Percentiles rank a stretch among this genome's conserved stretches.
Evolutionary conservation across 2,888 invertebrate genomes (phyloP).

Genomic region (Xylota sylvarum): DNA sequence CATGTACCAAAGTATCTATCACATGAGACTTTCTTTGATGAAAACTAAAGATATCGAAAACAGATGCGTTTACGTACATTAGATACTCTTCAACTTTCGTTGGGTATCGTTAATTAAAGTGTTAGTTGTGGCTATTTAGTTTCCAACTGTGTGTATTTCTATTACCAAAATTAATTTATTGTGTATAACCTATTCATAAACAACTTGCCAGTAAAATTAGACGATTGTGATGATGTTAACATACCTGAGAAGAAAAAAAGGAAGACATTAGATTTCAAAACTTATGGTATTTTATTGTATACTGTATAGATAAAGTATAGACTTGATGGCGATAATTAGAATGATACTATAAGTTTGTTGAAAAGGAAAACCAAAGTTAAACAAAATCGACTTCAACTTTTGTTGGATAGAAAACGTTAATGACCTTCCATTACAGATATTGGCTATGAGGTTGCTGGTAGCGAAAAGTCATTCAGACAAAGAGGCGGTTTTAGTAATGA

Average conservation of each 20-base stretch:
- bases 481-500: not conserved
- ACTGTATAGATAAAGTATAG: conserved; percentile 36
- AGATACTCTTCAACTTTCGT: not conserved
- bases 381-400: not conserved
- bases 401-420: not conserved
- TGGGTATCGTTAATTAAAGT: conserved; percentile 37
- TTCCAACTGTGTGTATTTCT: conserved; percentile 31
- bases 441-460: not conserved
- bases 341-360: conserved; percentile 30
- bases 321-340: conserved; percentile 27
- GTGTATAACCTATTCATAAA: conserved; percentile 31
- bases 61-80: conserved; percentile 9
- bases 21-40: conserved; percentile 31
- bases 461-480: not conserved
- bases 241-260: conserved; percentile 55
- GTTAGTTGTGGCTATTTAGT: conserved; percentile 12
- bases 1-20: conserved; percentile 19
- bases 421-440: not conserved
- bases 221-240: conserved; percentile 34
- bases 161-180: conserved; percentile 46
- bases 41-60: conserved; percentile 27
- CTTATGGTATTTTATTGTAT: conserved; percentile 22
- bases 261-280: conserved; percentile 25
- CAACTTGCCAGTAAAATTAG: conserved; percentile 34
- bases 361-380: too few relatives aligned